phyloP scores from a whole-genome alignment of 2,888 invertebrate species.

The Nephrotoma flavescens region DNA sequence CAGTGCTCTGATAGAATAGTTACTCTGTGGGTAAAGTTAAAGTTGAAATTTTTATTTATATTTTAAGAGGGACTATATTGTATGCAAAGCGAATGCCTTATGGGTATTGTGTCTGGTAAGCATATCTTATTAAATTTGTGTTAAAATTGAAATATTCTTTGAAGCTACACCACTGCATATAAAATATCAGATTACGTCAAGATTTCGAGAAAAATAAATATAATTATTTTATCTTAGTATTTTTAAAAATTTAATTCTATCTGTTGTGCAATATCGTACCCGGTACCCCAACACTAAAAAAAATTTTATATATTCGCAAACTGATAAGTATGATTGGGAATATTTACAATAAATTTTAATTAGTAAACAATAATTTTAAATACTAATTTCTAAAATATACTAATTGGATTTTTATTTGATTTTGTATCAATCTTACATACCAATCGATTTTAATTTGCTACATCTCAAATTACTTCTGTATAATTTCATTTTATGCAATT shows the following conservation, averaged over 20 bases:
- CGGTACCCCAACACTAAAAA: background rate
- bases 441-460: background rate
- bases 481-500: background rate
- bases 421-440: background rate
- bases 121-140: too few relatives aligned
- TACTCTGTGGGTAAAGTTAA: too few relatives aligned
- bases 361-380: background rate
- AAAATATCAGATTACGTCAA: too few relatives aligned
- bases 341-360: background rate
- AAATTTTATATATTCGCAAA: background rate
- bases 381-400: background rate
- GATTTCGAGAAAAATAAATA: too few relatives aligned
- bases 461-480: background rate
- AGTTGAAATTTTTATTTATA: too few relatives aligned
- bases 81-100: too few relatives aligned
- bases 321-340: background rate
- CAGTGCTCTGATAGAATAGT: too few relatives aligned
- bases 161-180: too few relatives aligned
- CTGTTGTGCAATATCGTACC: background rate
- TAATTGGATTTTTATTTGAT: background rate
- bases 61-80: too few relatives aligned
- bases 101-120: too few relatives aligned
- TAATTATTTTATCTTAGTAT: background rate
- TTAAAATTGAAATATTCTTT: too few relatives aligned
- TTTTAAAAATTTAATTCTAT: background rate